Evolutionary conservation across 2,888 invertebrate species (phyloP), one percentile per base, ranked within the genome.

Genomic region (Nebria salina): DNA sequence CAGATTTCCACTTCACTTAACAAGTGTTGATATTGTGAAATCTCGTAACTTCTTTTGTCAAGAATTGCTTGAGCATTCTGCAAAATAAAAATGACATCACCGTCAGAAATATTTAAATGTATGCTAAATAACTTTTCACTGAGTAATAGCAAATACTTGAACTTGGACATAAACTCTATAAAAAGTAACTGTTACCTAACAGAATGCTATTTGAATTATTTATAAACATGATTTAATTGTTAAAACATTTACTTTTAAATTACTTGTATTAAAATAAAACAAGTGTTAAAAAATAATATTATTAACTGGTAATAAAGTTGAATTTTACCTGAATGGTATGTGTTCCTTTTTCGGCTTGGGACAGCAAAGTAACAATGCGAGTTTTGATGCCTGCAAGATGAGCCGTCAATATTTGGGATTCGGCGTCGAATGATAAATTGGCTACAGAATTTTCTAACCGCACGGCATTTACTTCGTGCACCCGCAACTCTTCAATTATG

Each of bases 291-390:
- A 70, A 73, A 13, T 34, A 34, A 34, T 34, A 34, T 1, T 34
- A 4, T 34, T 76, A 70, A 42, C 9, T 70, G 15, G 7, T 54
- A 54, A 54, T 54, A 54, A 7, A 13, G 1, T 54, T 54, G 7
- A 54, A 54, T 54, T 66, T 8, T 85, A 89, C 90, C 85, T 90
- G 89, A 78, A 92, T 87, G 83, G 89, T 88, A 68, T 86, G 88
- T 65, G 92, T 90, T 82, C 95, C 94, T 86, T 93, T 92, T 77
- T 94, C 92, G 0, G 95, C 94, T 86, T 95, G 94, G 0, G 91
- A 90, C 77, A 94, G 87, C 65, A 96, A 90, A 79, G 92, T 91
- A 76, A 91, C 90, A 82, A 95, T 93, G 84, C 93, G 91, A 75
- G 92, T 91, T 84, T 92, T 91, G 85, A 95, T 92, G 75, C 90